Conservation (phyloP, 2,113 vertebrate genomes). For the Myrmecophaga tridactyla region DNA sequence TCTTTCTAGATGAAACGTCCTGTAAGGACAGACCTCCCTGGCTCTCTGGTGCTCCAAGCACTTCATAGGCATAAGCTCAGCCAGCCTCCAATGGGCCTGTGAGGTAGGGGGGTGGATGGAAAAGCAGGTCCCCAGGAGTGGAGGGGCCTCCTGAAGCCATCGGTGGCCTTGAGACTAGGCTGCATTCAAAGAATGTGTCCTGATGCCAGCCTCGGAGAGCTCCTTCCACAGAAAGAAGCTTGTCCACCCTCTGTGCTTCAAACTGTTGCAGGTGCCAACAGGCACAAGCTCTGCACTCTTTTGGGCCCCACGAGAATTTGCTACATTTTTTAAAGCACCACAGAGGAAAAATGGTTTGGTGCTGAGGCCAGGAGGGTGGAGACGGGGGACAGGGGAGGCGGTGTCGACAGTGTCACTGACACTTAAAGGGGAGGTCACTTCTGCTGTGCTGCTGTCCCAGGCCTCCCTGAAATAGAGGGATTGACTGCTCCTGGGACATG, state of each 20-base stretch:
- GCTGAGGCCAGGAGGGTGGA: slow-evolving; percentile 21
- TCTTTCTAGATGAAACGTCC: slow-evolving; percentile 25
- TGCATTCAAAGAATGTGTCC: not conserved
- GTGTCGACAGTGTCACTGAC: not conserved
- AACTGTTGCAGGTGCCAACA: slow-evolving; percentile 12
- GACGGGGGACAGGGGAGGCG: not conserved
- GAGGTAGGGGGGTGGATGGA: slow-evolving; percentile 35
- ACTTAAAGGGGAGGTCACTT: slow-evolving; percentile 16
- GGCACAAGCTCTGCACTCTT: slow-evolving; percentile 46
- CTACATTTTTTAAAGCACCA: slow-evolving; percentile 74
- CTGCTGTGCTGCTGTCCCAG: slow-evolving; percentile 12
- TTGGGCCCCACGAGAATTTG: slow-evolving; percentile 55
- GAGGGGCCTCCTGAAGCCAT: not conserved
- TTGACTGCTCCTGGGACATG: not conserved
- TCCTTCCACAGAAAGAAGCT: slow-evolving; percentile 45
- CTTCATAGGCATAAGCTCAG: not conserved
- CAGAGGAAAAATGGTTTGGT: slow-evolving; percentile 59
- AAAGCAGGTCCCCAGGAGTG: not conserved
- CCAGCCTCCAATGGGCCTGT: not conserved
- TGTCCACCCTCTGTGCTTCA: not conserved
- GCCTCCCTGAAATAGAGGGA: not conserved
- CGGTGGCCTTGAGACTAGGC: not conserved
- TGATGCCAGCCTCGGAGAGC: not conserved
- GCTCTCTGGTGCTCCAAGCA: not conserved
- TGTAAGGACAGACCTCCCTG: not conserved